Evolutionary conservation across 2,888 invertebrate species (phyloP).

Genomic region (Brachyptera risi): DNA sequence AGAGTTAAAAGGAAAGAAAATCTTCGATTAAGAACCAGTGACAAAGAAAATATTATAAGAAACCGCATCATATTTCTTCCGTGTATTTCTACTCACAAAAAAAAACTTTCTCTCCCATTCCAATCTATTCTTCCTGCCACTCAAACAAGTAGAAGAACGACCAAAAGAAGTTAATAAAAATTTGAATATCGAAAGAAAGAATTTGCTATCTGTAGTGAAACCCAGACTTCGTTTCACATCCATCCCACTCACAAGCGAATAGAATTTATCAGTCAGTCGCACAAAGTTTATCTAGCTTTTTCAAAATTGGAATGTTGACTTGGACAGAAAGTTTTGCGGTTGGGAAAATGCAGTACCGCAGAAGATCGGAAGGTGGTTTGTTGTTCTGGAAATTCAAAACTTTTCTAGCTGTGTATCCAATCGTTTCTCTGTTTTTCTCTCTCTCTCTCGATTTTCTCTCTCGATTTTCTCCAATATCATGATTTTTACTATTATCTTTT

Average conservation of each 20-base stretch:
- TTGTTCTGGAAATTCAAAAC: constrained; percentile 6
- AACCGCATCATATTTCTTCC: background rate
- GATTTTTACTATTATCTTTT: too few relatives aligned
- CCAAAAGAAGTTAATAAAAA: constrained; percentile 28
- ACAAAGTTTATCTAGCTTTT: constrained; percentile 18
- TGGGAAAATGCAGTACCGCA: background rate
- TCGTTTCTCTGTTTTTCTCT: background rate
- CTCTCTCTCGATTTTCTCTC: background rate
- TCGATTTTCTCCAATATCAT: too few relatives aligned
- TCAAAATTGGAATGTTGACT: constrained; percentile 29
- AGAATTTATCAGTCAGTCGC: constrained; percentile 15
- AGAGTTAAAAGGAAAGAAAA: too few relatives aligned
- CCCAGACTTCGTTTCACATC: background rate
- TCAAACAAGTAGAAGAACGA: constrained; percentile 23
- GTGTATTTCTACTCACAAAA: background rate
- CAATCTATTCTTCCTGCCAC: constrained; percentile 20
- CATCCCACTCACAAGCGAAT: background rate
- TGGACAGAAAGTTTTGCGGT: constrained; percentile 23
- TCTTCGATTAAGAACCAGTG: too few relatives aligned
- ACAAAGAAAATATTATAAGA: background rate
- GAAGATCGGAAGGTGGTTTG: constrained; percentile 10
- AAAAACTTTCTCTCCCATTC: constrained; percentile 19
- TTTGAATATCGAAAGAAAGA: constrained; percentile 30
- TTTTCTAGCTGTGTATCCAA: background rate
- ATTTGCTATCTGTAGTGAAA: background rate